These are phyloP conservation scores for Procavia capensis DNA, from an alignment of 2,113 vertebrate species.

Conservation along the genomic window DNA sequence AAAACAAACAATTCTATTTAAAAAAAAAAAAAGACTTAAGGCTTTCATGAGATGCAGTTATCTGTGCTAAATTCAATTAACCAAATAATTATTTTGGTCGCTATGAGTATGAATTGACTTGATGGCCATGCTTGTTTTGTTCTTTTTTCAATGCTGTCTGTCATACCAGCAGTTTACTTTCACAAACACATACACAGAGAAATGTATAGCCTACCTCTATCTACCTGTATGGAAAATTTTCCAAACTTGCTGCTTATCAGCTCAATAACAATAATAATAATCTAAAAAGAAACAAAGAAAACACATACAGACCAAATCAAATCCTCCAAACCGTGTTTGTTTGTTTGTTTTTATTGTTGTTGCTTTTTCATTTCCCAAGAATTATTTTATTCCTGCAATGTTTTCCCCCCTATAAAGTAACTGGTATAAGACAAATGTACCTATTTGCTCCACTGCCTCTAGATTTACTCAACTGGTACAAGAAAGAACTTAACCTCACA, in stretches of 20 bases:
- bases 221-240: slow-evolving; percentile 60
- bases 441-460: slow-evolving; percentile 80
- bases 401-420: slow-evolving; percentile 82
- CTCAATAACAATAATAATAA: slow-evolving; percentile 29
- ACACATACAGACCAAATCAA: slow-evolving; percentile 29
- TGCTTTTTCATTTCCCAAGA: slow-evolving; percentile 77
- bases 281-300: slow-evolving; percentile 12
- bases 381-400: slow-evolving; percentile 76
- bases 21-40: slow-evolving; percentile 46
- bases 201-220: background rate
- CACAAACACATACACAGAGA: background rate
- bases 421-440: slow-evolving; percentile 81
- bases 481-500: slow-evolving; percentile 80
- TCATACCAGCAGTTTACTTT: slow-evolving; percentile 5
- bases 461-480: slow-evolving; percentile 80
- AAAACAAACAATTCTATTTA: slow-evolving; percentile 55
- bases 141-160: no score
- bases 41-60: slow-evolving; percentile 69
- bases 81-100: slow-evolving; percentile 62
- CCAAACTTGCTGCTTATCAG: slow-evolving; percentile 64
- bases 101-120: no score
- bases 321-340: background rate
- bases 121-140: no score
- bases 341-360: background rate
- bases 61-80: slow-evolving; percentile 71